Conservation (phyloP, 2,113 vertebrate species). For the Haplotaxodon microlepis region DNA sequence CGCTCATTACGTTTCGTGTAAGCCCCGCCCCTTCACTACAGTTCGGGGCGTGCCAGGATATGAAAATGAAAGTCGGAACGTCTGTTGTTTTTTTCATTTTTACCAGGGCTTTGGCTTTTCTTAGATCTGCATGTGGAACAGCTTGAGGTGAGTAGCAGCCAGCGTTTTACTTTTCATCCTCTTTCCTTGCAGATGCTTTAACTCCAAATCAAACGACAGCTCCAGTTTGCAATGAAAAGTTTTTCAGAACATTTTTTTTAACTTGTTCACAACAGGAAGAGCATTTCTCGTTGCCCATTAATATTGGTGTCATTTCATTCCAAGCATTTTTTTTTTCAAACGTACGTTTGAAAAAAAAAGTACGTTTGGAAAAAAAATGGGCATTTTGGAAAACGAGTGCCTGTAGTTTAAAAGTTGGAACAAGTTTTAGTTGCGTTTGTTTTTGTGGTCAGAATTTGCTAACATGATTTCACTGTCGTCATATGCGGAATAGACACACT, state of each 20-base stretch:
- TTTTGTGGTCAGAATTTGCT: neutral
- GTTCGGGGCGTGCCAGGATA: accelerated
- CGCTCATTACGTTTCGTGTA: too few relatives aligned
- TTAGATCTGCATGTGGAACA: neutral
- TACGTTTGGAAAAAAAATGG: too few relatives aligned
- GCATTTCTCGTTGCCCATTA: neutral
- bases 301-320: neutral
- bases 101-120: neutral
- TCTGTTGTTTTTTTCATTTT: neutral
- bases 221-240: neutral
- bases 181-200: neutral
- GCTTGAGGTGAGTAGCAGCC: neutral
- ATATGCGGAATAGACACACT: neutral
- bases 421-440: neutral
- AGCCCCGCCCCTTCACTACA: neutral
- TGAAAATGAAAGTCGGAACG: neutral
- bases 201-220: neutral
- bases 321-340: neutral
- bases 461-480: neutral
- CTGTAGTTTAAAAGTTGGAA: neutral
- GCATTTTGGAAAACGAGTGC: neutral
- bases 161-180: neutral
- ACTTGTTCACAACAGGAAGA: neutral
- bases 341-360: too few relatives aligned
- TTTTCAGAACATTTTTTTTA: neutral